Evolutionary conservation across 2,113 vertebrate species (phyloP).

Genomic region (human): GRCh38 chr17:10176001-10176500

Average conservation of each 20-base stretch:
- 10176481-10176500: background rate
- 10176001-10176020: background rate
- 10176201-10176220: background rate
- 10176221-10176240: background rate
- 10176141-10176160: background rate
- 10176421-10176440: background rate
- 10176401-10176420: fast-evolving
- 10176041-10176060: background rate
- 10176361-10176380: background rate
- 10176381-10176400: background rate
- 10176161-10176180: background rate
- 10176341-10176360: background rate
- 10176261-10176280: background rate
- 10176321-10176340: background rate
- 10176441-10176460: background rate
- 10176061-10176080: background rate
- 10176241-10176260: background rate
- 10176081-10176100: background rate
- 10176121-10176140: background rate
- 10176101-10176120: background rate
- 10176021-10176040: background rate
- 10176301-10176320: fast-evolving
- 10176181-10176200: background rate
- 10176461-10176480: background rate
- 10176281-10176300: background rate